Percentiles rank a stretch among this genome's conserved stretches.
Conservation (phyloP, 2,888 invertebrate genomes). For the Leptopilina drosophilae region DNA sequence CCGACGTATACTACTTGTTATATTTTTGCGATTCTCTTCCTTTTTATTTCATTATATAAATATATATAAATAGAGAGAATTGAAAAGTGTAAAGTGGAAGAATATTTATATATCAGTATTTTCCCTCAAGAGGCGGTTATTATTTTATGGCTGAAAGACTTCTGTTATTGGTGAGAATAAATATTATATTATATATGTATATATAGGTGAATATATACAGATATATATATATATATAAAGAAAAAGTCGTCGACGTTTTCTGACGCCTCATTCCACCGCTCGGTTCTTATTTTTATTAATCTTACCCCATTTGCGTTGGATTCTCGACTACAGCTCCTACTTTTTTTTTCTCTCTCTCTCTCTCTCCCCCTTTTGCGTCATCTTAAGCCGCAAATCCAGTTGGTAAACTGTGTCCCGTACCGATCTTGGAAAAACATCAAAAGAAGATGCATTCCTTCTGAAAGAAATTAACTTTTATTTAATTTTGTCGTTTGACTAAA, state of each 20-base stretch:
- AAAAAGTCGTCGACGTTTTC: constrained; percentile 32
- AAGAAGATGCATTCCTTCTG: constrained; percentile 44
- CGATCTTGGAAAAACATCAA: constrained; percentile 45
- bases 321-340: constrained; percentile 13
- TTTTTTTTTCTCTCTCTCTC: not conserved
- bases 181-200: not conserved
- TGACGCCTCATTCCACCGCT: constrained; percentile 22
- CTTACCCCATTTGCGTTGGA: constrained; percentile 43
- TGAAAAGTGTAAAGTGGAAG: constrained; percentile 12
- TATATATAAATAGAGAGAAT: not conserved
- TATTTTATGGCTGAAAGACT: constrained; percentile 34
- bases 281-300: constrained; percentile 51
- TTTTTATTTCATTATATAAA: no score
- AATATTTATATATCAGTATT: constrained; percentile 27
- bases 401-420: constrained; percentile 52
- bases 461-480: constrained; percentile 59
- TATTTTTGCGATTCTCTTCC: not conserved
- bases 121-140: constrained; percentile 7
- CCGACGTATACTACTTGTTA: not conserved
- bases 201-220: constrained; percentile 1
- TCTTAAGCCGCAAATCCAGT: constrained; percentile 50
- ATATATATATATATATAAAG: not conserved
- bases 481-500: constrained; percentile 55
- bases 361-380: not conserved
- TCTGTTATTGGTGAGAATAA: not conserved